A percentile compares a stretch with the other conserved stretches of the same genome.
These are phyloP conservation scores for Protonemura montana DNA, from an alignment of 2,888 invertebrate genomes.

Conservation along the genomic window DNA sequence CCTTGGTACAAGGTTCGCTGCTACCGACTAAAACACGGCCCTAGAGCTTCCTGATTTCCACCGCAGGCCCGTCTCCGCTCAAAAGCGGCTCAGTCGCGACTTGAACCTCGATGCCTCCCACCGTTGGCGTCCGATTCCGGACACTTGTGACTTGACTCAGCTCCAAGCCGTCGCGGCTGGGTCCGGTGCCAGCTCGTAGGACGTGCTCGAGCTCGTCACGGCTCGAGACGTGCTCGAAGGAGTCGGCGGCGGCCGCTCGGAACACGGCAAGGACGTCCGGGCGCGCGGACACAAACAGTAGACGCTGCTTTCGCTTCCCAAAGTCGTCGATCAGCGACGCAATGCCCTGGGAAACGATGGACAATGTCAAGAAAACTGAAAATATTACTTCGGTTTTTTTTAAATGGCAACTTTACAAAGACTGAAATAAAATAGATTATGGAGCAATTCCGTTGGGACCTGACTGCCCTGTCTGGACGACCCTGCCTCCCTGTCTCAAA, in stretches of 20 bases:
- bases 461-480: too few relatives aligned
- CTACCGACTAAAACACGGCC: too few relatives aligned
- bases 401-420: too few relatives aligned
- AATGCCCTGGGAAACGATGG: too few relatives aligned
- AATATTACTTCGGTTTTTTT: too few relatives aligned
- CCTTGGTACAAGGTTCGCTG: too few relatives aligned
- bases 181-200: conserved; percentile 59
- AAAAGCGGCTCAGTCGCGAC: not conserved
- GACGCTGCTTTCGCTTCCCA: conserved; percentile 72
- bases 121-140: not conserved
- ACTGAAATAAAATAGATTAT: too few relatives aligned
- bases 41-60: conserved; percentile 13
- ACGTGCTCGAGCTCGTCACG: conserved; percentile 68
- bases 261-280: conserved; percentile 73
- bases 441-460: too few relatives aligned
- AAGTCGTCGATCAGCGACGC: conserved; percentile 78
- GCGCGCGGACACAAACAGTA: conserved; percentile 74
- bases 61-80: conserved; percentile 3
- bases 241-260: conserved; percentile 67
- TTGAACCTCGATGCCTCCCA: not conserved
- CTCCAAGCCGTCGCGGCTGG: not conserved
- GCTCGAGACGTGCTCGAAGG: conserved; percentile 67
- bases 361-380: too few relatives aligned
- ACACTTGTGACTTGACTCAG: not conserved
- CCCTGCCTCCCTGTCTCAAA: too few relatives aligned